These are phyloP conservation scores for Sinonovacula constricta DNA, from an alignment of 1,140 invertebrate genomes.

Conservation along the genomic window DNA sequence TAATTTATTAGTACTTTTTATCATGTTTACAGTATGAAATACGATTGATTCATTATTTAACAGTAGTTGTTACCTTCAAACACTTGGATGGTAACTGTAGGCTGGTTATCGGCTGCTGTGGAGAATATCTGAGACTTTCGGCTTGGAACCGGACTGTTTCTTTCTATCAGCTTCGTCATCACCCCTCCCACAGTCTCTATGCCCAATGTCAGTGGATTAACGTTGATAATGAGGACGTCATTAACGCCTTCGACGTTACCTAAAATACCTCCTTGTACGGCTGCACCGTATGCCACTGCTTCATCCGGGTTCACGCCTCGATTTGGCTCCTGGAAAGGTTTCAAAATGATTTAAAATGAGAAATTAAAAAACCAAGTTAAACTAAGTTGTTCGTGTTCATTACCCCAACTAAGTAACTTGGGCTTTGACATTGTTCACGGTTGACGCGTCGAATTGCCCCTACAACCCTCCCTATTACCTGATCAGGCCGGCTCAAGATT, in stretches of 20 bases:
- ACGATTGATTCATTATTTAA: too few relatives aligned
- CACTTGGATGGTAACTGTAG: conserved; percentile 99
- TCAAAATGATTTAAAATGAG: conserved; percentile 9
- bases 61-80: conserved; percentile 93
- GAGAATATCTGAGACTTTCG: conserved; percentile 99
- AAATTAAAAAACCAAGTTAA: neutral
- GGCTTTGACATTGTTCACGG: neutral
- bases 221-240: conserved; percentile 94
- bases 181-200: conserved; percentile 99
- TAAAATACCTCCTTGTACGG: conserved; percentile 94
- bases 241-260: conserved; percentile 82
- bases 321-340: conserved; percentile 94
- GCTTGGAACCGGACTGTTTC: conserved; percentile 99
- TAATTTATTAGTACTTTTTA: too few relatives aligned
- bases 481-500: too few relatives aligned
- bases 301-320: conserved; percentile 98
- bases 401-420: neutral
- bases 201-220: conserved; percentile 98
- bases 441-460: neutral
- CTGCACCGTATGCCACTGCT: conserved; percentile 92
- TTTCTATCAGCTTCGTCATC: conserved; percentile 98
- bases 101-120: conserved; percentile 99
- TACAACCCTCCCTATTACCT: neutral
- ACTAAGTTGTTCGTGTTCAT: neutral
- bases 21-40: too few relatives aligned